Percentiles rank a stretch among this genome's conserved stretches.
These are phyloP conservation scores for Meriones psammophilus DNA, from an alignment of 2,797 vertebrate species.

Conservation along the genomic window DNA sequence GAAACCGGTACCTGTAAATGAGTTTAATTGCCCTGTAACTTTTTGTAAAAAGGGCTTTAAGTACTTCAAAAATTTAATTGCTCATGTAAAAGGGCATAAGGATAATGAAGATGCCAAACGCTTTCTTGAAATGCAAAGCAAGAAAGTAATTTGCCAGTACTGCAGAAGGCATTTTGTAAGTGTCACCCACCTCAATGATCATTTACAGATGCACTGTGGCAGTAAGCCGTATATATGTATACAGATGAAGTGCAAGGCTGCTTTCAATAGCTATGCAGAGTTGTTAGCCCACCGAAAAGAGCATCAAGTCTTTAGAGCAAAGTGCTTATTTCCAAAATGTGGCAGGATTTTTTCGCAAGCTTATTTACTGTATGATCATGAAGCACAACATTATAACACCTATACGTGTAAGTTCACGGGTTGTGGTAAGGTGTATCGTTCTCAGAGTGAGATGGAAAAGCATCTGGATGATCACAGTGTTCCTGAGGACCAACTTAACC, in stretches of 20 bases:
- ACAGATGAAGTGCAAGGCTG: constrained; percentile 97
- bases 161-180: constrained; percentile 97
- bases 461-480: constrained; percentile 92
- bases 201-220: constrained; percentile 98
- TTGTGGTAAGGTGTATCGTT: constrained; percentile 96
- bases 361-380: constrained; percentile 97
- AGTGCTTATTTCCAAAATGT: constrained; percentile 98
- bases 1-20: constrained; percentile 88
- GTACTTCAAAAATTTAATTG: constrained; percentile 97
- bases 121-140: constrained; percentile 97
- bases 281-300: constrained; percentile 95
- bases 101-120: constrained; percentile 96
- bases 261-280: constrained; percentile 95
- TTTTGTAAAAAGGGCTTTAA: constrained; percentile 97
- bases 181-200: constrained; percentile 97
- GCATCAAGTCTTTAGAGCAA: constrained; percentile 94
- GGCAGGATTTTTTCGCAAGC: constrained; percentile 96
- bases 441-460: constrained; percentile 94
- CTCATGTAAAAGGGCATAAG: constrained; percentile 95
- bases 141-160: constrained; percentile 98
- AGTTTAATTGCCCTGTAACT: constrained; percentile 92
- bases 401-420: constrained; percentile 94
- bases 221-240: constrained; percentile 98
- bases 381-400: constrained; percentile 98
- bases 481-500: constrained; percentile 84